These are phyloP conservation scores for Theonella swinhoei DNA, from an alignment of 37 sponge, comb jelly and placozoan species.

Conservation along the genomic window DNA sequence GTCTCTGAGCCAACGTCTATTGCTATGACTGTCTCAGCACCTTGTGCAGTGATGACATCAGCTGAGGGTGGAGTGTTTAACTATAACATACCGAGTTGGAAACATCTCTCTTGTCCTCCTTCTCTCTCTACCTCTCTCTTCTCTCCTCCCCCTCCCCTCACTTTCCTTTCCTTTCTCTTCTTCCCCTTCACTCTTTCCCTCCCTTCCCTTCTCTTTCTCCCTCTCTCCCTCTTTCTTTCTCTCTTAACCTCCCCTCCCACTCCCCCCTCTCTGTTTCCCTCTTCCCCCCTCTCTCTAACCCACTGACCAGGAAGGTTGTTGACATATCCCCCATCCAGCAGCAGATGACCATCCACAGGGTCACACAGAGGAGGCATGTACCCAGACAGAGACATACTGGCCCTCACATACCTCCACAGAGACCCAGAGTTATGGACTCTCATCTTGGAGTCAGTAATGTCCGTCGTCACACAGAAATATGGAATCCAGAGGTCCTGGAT, in stretches of 20 bases:
- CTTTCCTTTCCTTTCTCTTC: no score
- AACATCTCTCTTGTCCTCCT: no score
- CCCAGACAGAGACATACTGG: conserved; percentile 98
- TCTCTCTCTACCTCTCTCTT: no score
- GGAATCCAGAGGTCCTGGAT: conserved; percentile 95
- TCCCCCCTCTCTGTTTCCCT: no score
- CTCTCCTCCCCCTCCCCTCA: no score
- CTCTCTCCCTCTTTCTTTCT: no score
- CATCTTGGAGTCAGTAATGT: conserved; percentile 88
- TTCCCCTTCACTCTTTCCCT: no score
- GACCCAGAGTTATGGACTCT: conserved; percentile 77
- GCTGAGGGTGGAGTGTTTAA: conserved; percentile 42
- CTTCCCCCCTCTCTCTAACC: no score
- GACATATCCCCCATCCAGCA: conserved; percentile 95
- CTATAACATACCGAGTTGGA: no score
- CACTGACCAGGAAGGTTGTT: conserved; percentile 92
- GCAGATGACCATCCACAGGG: conserved; percentile 95
- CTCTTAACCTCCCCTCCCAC: no score
- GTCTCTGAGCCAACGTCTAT: conserved; percentile 89
- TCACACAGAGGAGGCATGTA: conserved; percentile 98
- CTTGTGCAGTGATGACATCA: conserved; percentile 77
- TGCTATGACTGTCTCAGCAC: conserved; percentile 87
- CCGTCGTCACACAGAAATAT: conserved; percentile 93
- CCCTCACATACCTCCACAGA: conserved; percentile 91
- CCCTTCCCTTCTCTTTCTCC: no score